phyloP scores from a whole-genome alignment of 2,888 invertebrate species.

The Nemapogon koenigi region DNA sequence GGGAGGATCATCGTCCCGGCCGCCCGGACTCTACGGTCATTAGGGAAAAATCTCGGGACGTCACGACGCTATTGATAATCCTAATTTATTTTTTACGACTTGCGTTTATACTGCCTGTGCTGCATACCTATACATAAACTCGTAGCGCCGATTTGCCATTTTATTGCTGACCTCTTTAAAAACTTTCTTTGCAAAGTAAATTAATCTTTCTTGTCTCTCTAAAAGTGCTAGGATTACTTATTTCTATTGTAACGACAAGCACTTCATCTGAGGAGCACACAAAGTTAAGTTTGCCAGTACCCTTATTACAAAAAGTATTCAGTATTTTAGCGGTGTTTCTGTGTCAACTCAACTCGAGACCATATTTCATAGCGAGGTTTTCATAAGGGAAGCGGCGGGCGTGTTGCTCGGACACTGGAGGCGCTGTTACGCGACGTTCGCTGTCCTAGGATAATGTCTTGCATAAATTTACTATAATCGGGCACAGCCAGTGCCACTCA shows the following conservation, averaged over 20 bases:
- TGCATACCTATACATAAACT: too few relatives aligned
- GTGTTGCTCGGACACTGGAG: constrained; percentile 49
- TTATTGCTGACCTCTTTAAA: too few relatives aligned
- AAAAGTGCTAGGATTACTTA: too few relatives aligned
- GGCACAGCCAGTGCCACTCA: constrained; percentile 48
- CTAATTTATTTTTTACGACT: background rate
- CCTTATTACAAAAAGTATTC: too few relatives aligned
- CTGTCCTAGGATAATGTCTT: constrained; percentile 58
- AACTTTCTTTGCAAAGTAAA: too few relatives aligned
- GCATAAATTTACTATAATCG: constrained; percentile 60
- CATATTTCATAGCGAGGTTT: constrained; percentile 52
- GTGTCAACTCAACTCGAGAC: constrained; percentile 24
- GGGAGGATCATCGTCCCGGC: constrained; percentile 50
- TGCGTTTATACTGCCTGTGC: too few relatives aligned
- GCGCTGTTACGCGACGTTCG: constrained; percentile 55
- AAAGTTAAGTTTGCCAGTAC: too few relatives aligned
- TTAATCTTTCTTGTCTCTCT: too few relatives aligned
- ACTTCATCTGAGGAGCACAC: too few relatives aligned
- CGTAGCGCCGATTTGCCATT: too few relatives aligned
- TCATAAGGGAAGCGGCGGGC: constrained; percentile 42
- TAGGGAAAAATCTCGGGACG: constrained; percentile 33
- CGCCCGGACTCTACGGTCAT: constrained; percentile 38
- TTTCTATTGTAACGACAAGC: too few relatives aligned
- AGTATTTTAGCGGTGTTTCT: background rate
- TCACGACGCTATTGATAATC: constrained; percentile 1